These are phyloP conservation scores for Dasypus novemcinctus DNA, from an alignment of 2,113 vertebrate genomes.

Conservation along the genomic window DNA sequence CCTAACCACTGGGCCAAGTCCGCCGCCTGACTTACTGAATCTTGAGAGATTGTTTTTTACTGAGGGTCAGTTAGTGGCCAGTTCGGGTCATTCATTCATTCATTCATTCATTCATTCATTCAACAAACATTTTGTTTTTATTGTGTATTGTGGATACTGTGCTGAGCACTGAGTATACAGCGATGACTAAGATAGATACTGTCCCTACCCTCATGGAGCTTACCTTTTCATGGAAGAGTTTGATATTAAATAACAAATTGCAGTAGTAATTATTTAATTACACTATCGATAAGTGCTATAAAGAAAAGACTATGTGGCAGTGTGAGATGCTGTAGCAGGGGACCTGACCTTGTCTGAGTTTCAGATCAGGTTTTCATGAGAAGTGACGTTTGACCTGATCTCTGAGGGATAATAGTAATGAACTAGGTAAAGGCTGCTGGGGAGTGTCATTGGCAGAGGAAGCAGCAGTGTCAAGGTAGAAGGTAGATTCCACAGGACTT, in stretches of 20 bases:
- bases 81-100: neutral
- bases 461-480: neutral
- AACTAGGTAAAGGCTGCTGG: neutral
- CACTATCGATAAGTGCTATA: neutral
- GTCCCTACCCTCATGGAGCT: neutral
- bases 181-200: neutral
- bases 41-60: neutral
- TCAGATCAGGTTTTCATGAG: neutral
- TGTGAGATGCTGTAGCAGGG: neutral
- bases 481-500: neutral
- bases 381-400: neutral
- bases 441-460: neutral
- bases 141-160: neutral
- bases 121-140: neutral
- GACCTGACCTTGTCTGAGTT: neutral
- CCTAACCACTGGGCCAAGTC: too few relatives aligned
- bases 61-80: neutral
- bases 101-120: neutral
- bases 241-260: neutral
- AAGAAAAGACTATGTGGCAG: neutral
- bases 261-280: neutral
- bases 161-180: neutral
- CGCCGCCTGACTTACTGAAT: slow-evolving; percentile 17
- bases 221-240: neutral
- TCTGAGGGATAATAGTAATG: neutral